Base-by-base conservation (phyloP, 2,797 vertebrate species). In the Iguana delicatissima region DNA sequence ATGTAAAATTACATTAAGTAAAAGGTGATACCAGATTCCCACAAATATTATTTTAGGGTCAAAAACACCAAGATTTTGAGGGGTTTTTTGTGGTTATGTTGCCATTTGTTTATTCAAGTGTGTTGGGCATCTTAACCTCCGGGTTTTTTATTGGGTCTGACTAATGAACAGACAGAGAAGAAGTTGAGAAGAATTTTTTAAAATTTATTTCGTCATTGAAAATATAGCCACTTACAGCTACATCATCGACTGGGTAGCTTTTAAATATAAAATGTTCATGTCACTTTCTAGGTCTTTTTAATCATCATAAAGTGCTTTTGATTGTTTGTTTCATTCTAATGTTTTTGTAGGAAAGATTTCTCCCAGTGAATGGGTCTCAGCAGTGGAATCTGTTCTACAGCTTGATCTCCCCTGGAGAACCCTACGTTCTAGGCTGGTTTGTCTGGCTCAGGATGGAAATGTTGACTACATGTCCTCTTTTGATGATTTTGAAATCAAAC, bases 341-440 rank as follows among this genome's bases (percentile, higher is more conserved):
- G 32, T 79, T 88, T 92, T 9, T 90, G 62, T 95, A 98, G 98
- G 98, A 89, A 96, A 79, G 92, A 97, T 99, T 92, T 97, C 98
- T 26, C 89, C 97, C 92, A 96, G 95, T 2, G 98, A 99, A 57
- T 99, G 99, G 99, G 98, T 98, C 89, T 96, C 96, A 93, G 98
- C 96, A 0, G 94, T 99, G 95, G 98, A 98, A 92, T 96, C 97
- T 1, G 96, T 98, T 6, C 97, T 99, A 80, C 98, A 97, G 52
- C 96, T 99, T 94, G 97, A 98, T 6, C 97, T 99, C 85, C 99
- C 99, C 7, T 99, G 99, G 99, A 98, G 99, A 96, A 98, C 98
- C 0, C 97, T 99, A 80, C 97, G 97, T 18, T 92, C 97, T 1
- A 98, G 95, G 46, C 95, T 99, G 92, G 98, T 96, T 26, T 96